Base-by-base conservation (phyloP, 2,797 vertebrate genomes). In the Spea hammondii region DNA sequence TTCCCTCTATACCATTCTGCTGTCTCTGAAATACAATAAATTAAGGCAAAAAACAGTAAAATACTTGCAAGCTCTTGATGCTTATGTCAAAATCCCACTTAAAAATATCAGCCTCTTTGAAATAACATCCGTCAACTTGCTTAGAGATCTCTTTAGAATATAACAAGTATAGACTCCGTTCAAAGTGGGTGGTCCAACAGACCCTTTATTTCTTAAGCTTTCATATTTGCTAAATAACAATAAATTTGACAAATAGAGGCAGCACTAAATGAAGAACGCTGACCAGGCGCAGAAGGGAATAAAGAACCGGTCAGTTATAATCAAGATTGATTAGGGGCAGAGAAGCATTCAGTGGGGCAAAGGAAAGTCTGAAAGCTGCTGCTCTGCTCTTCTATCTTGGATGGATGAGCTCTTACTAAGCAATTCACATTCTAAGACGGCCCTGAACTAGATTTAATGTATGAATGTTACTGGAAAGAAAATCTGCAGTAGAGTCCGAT, bases 1-100 rank as follows among this genome's bases (percentile, higher is more conserved):
- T 32, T 32, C 3, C 32, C 32, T 32, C 32, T 32, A 32, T 32
- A 3, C 32, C 32, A 32, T 32, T 32, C 32, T 32, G 32, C 32
- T 32, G 76, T 83, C 80, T 78, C 44, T 74, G 77, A 86, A 32
- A 32, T 32, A 32, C 32, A 32, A 32, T 32, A 32, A 32, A 32
- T 32, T 2, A 32, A 32, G 32, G 32, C 1, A 32, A 32, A 32
- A 1, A 32, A 32, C 32, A 32, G 32, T 32, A 32, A 32, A 32
- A 32, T 32, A 2, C 32, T 32, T 2, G 32, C 32, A 32, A 32
- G 32, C 69, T 50, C 54, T 68, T 55, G 74, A 70, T 70, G 70
- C 12, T 57, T 10, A 17, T 62, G n/a, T 17, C 12, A 14, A 62
- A 62, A 6, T 32, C 14, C 59, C 59, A 62, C 59, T 17, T 62